phyloP scores from a whole-genome alignment of 2,888 invertebrate genomes.

The Archips xylosteana region DNA sequence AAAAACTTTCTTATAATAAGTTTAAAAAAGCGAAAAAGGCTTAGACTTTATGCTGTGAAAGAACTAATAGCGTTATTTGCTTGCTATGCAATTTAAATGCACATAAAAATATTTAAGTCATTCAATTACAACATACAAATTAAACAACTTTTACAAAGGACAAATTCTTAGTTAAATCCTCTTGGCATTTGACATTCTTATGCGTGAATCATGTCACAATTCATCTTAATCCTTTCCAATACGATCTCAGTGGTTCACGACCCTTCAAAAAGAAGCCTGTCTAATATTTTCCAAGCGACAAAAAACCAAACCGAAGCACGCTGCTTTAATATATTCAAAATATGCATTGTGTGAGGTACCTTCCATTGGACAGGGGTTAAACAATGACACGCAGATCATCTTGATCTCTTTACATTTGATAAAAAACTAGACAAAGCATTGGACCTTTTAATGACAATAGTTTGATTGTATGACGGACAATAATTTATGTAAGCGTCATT shows the following conservation, averaged over 20 bases:
- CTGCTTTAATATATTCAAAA: constrained; percentile 79
- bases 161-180: neutral
- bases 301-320: constrained; percentile 56
- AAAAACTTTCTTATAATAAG: too few species aligned
- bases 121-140: too few species aligned
- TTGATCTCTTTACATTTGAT: constrained; percentile 59
- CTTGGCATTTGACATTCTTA: constrained; percentile 51
- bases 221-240: constrained; percentile 62
- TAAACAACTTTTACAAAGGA: neutral
- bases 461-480: constrained; percentile 61
- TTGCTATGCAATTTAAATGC: too few species aligned
- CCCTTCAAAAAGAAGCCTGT: constrained; percentile 58
- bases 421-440: constrained; percentile 56
- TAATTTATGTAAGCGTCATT: constrained; percentile 76
- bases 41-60: too few species aligned
- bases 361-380: constrained; percentile 62
- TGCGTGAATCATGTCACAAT: constrained; percentile 60
- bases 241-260: constrained; percentile 62
- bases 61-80: too few species aligned
- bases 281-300: constrained; percentile 55
- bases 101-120: too few species aligned
- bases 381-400: constrained; percentile 71
- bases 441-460: constrained; percentile 57
- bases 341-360: constrained; percentile 75
- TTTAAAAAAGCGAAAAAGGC: too few species aligned